Evolutionary conservation across 2,113 vertebrate genomes (phyloP).

Genomic region (Syngnathus typhle): DNA sequence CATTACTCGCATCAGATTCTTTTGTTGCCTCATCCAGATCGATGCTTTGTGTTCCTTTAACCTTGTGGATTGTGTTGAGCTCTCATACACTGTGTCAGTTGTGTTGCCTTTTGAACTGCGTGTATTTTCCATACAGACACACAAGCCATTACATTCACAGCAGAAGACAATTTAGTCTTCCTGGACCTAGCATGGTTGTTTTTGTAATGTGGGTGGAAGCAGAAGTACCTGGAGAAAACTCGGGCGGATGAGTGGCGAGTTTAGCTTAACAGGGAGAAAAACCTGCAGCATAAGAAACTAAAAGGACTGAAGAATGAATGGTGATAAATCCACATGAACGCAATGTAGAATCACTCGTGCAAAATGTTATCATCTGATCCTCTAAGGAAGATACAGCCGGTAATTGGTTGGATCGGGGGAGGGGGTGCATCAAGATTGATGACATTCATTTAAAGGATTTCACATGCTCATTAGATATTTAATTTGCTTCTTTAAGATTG

Average conservation of each 20-base stretch:
- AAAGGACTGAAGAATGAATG: background rate
- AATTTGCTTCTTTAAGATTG: constrained; percentile 35
- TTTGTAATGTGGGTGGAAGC: background rate
- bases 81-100: background rate
- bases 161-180: background rate
- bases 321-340: background rate
- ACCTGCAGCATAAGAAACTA: background rate
- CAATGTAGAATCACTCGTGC: background rate
- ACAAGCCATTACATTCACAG: background rate
- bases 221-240: background rate
- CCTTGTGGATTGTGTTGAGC: background rate
- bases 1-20: background rate
- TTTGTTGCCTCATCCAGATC: background rate
- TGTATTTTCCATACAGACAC: too few relatives aligned
- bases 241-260: background rate
- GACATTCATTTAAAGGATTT: constrained; percentile 38
- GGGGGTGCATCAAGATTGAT: constrained; percentile 28
- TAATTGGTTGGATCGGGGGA: background rate
- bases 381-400: background rate
- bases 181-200: background rate
- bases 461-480: constrained; percentile 38
- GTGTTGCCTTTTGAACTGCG: background rate
- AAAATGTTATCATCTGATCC: background rate
- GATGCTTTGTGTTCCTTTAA: background rate
- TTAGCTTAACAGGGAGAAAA: background rate